These are phyloP conservation scores for Smutsia temminckii DNA, from an alignment of 2,797 vertebrate genomes.

Conservation along the genomic window DNA sequence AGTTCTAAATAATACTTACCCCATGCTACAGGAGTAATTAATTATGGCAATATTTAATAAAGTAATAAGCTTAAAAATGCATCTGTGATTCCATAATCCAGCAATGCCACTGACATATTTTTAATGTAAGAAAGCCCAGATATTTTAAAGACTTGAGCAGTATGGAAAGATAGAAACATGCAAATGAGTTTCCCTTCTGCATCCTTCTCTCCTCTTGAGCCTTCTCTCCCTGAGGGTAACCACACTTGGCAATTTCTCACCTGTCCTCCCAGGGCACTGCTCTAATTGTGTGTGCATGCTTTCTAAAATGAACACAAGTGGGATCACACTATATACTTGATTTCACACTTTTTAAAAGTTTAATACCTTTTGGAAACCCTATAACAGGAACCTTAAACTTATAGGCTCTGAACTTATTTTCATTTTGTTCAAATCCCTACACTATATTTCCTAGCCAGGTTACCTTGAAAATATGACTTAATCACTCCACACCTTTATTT, in stretches of 20 bases:
- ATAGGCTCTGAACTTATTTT: neutral
- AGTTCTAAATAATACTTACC: neutral
- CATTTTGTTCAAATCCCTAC: neutral
- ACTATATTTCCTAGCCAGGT: neutral
- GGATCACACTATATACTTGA: neutral
- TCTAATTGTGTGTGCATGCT: neutral
- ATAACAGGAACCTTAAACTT: neutral
- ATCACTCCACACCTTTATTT: neutral
- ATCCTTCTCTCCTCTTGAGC: neutral
- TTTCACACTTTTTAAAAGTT: neutral
- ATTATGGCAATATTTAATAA: neutral
- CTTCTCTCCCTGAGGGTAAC: neutral
- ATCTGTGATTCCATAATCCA: neutral
- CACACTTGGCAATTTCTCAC: neutral
- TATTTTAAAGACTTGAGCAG: neutral
- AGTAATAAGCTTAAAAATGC: neutral
- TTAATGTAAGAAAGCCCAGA: neutral
- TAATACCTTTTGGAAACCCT: neutral
- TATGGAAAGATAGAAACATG: neutral
- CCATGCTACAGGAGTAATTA: neutral
- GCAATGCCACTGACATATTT: neutral
- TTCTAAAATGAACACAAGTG: neutral
- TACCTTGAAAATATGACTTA: neutral
- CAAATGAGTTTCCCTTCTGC: fast-evolving
- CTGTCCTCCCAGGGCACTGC: neutral